phyloP scores from a whole-genome alignment of 2,113 vertebrate genomes.

The Neomonachus schauinslandi region DNA sequence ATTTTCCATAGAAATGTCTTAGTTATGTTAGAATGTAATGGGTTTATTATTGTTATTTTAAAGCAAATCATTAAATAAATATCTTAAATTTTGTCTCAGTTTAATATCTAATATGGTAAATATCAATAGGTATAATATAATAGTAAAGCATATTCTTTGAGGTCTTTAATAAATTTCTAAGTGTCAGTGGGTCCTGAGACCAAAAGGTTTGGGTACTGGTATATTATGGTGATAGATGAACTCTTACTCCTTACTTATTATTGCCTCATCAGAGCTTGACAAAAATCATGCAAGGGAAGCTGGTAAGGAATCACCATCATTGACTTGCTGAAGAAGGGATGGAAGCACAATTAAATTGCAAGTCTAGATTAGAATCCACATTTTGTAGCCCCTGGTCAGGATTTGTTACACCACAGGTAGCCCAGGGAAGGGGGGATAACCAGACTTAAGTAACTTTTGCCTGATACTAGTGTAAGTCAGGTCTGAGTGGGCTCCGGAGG shows the following conservation, averaged over 20 bases:
- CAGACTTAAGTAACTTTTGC: neutral
- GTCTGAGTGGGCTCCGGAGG: neutral
- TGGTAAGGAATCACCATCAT: neutral
- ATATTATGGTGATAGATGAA: neutral
- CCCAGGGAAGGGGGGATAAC: neutral
- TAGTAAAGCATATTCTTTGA: neutral
- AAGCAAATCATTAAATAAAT: neutral
- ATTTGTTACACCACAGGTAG: neutral
- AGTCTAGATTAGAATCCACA: neutral
- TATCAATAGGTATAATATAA: neutral
- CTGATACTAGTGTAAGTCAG: neutral
- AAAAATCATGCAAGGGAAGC: neutral
- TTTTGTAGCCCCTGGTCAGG: neutral
- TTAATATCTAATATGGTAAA: neutral
- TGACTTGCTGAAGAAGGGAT: neutral
- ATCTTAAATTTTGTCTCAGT: neutral
- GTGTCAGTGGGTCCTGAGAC: neutral
- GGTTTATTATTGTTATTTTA: neutral
- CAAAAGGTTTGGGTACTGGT: neutral
- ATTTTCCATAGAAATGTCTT: neutral
- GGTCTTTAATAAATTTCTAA: neutral
- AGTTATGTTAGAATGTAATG: neutral
- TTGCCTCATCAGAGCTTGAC: neutral
- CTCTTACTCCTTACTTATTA: neutral
- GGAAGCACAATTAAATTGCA: neutral